phyloP scores from a whole-genome alignment of 92 coral and sea anemone genomes.

The Ricordea florida region DNA sequence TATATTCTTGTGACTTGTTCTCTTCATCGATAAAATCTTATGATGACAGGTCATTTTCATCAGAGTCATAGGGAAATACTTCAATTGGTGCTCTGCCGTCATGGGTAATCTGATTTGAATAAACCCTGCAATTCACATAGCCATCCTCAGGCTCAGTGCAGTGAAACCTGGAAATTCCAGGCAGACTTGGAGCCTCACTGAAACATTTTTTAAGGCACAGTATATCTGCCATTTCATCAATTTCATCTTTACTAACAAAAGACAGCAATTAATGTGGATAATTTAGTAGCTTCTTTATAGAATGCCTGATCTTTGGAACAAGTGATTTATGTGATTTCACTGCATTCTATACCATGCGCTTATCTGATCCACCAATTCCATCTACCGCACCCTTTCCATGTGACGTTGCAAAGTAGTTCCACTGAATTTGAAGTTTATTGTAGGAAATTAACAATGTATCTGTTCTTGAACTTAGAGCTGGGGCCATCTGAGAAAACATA shows the following conservation, averaged over 20 bases:
- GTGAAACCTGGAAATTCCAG: conserved; percentile 55
- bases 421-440: conserved; percentile 40
- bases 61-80: conserved; percentile 21
- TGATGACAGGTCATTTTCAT: conserved; percentile 22
- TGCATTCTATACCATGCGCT: conserved; percentile 72
- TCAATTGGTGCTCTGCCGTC: conserved; percentile 20
- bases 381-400: conserved; percentile 77
- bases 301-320: conserved; percentile 52
- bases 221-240: conserved; percentile 24
- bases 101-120: conserved; percentile 13
- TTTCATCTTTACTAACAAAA: conserved; percentile 45
- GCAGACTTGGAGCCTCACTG: conserved; percentile 21
- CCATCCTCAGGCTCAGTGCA: conserved; percentile 44
- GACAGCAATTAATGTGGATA: conserved; percentile 34
- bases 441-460: conserved; percentile 55
- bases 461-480: conserved; percentile 74
- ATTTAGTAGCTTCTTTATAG: conserved; percentile 30
- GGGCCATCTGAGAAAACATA: conserved; percentile 73
- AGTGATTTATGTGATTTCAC: conserved; percentile 42
- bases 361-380: conserved; percentile 75
- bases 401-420: conserved; percentile 76
- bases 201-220: conserved; percentile 31
- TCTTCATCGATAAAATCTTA: conserved; percentile 3
- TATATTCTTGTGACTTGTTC: conserved; percentile 4
- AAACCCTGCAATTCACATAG: conserved; percentile 8